Percentiles rank a stretch among this genome's conserved stretches.
These are phyloP conservation scores for Enteromius anoplus DNA, from an alignment of 2,797 vertebrate species.

Conservation along the genomic window DNA sequence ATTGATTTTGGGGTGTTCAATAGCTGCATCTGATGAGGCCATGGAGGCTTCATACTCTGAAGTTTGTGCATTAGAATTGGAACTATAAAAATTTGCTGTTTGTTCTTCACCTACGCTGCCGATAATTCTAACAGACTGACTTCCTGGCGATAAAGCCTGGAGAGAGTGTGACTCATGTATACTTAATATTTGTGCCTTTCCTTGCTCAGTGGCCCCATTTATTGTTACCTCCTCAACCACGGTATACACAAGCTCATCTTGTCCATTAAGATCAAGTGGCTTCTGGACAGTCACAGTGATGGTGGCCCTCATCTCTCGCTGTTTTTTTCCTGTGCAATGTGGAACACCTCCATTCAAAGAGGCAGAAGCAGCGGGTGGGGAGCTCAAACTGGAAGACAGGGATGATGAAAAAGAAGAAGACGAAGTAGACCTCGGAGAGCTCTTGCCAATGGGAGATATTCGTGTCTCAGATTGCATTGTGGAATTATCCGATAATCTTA, in stretches of 20 bases:
- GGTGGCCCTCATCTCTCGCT: conserved; percentile 86
- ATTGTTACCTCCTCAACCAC: conserved; percentile 96
- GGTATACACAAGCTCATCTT: conserved; percentile 96
- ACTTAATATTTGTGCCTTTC: conserved; percentile 88
- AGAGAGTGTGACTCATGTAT: conserved; percentile 87
- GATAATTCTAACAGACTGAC: conserved; percentile 92
- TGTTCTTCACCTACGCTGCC: conserved; percentile 89
- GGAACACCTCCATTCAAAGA: conserved; percentile 60
- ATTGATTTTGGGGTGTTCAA: conserved; percentile 86
- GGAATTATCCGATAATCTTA: conserved; percentile 64
- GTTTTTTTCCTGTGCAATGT: conserved; percentile 68
- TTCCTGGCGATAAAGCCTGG: conserved; percentile 78
- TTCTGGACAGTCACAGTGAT: conserved; percentile 95
- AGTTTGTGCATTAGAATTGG: conserved; percentile 67
- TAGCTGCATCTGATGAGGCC: conserved; percentile 73
- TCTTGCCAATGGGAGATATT: conserved; percentile 91
- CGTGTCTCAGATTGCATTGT: conserved; percentile 82
- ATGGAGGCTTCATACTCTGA: conserved; percentile 76
- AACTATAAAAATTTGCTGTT: conserved; percentile 57
- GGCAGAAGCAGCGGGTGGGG: conserved; percentile 64
- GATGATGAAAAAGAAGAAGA: conserved; percentile 69
- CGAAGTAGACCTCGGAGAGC: conserved; percentile 76
- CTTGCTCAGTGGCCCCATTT: conserved; percentile 82
- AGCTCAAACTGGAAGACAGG: conserved; percentile 67
- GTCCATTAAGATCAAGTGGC: conserved; percentile 90